phyloP scores from a whole-genome alignment of 2,888 invertebrate species.

The Hyposoter didymator region DNA sequence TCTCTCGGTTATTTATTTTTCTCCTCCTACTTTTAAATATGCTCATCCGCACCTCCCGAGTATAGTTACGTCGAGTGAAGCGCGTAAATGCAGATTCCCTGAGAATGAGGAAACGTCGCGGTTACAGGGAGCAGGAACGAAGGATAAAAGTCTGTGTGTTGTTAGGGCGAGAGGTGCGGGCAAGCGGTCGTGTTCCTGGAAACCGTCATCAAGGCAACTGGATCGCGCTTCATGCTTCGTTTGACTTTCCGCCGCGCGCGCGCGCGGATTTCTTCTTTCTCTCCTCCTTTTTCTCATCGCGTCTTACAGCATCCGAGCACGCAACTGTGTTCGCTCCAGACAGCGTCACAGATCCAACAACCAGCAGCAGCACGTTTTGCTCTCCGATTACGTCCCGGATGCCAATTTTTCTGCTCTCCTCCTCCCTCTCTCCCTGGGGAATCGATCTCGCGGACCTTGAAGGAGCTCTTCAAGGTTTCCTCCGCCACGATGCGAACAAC shows the following conservation, averaged over 20 bases:
- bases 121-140: not conserved
- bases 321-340: slow-evolving; percentile 1
- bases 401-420: slow-evolving; percentile 1
- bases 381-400: not conserved
- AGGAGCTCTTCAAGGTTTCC: slow-evolving; percentile 1
- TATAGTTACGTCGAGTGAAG: not conserved
- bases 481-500: not conserved
- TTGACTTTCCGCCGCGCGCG: slow-evolving; percentile 76
- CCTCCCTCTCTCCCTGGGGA: not conserved
- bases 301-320: slow-evolving; percentile 40
- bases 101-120: slow-evolving; percentile 19
- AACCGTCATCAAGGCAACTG: slow-evolving; percentile 43
- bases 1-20: not conserved
- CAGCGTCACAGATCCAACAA: slow-evolving; percentile 6
- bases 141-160: not conserved
- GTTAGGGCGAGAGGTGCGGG: not conserved
- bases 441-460: slow-evolving; percentile 23
- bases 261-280: slow-evolving; percentile 37
- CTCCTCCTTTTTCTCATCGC: slow-evolving; percentile 38
- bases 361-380: not conserved
- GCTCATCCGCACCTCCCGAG: slow-evolving; percentile 2
- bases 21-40: not conserved
- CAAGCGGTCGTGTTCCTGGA: slow-evolving; percentile 31
- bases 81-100: slow-evolving; percentile 30
- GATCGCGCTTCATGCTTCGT: slow-evolving; percentile 77